Base-by-base conservation (phyloP, 2,888 invertebrate genomes). In the Plagodis dolabraria region DNA sequence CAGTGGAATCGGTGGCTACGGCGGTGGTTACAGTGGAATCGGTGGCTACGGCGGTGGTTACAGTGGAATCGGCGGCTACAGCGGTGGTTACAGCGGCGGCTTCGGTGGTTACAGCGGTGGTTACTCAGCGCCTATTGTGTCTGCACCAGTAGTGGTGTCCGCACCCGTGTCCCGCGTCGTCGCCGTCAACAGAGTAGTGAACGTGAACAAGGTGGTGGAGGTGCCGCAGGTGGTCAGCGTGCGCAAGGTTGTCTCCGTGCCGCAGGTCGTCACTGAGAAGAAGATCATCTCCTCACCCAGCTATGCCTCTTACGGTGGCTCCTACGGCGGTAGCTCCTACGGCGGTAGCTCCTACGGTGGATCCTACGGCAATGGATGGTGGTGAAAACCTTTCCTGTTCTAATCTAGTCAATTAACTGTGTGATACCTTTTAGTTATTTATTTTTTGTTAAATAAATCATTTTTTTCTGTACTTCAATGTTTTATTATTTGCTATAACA, bases 131-230 rank as follows among this genome's bases (percentile, higher is more conserved):
- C 69, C 77, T 60, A 64, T 71, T 62, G 64, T 75, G 33, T 75
- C 73, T 67, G 71, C 79, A 45, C 22, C 65, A 60, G 50, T 67
- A 22, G 22, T 22, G 22, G 22, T 22, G 22, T 22, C 68, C 34
- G 72, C 68, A 47, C 69, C 79, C 61, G 66, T 71, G 60, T 63
- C 76, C 12, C 75, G 74, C 68, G 71, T 80, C 60, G 67, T 80
- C 69, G 65, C 75, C 60, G 73, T 77, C 67, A 70, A 75, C 63
- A 78, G 75, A 69, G 74, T 79, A 57, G 75, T 80, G 59, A 79
- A 76, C 74, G 79, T 78, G 48, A 76, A 77, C 67, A 76, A 69
- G 56, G 80, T 77, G 65, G 67, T 80, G 56, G 57, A 64, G 50
- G 76, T 76, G 57, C 80, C 80, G n/a, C 73, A 75, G 58, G 72